Conservation (phyloP, 2,797 vertebrate species). For the Enoplosus armatus region DNA sequence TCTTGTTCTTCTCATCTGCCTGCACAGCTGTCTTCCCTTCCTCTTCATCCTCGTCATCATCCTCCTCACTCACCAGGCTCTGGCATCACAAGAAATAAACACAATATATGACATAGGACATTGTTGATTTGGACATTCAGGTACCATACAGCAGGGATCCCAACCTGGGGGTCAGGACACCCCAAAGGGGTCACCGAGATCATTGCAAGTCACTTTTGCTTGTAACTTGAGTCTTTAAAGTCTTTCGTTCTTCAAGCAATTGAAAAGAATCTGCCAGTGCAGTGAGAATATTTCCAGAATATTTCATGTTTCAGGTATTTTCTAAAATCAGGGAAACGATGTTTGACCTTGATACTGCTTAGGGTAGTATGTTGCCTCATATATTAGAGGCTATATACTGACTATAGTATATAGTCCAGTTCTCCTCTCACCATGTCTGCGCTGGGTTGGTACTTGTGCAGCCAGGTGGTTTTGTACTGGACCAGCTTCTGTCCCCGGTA, state of each 20-base stretch:
- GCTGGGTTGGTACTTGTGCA: constrained; percentile 92
- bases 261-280: neutral
- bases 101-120: neutral
- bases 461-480: constrained; percentile 96
- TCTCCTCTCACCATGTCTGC: constrained; percentile 89
- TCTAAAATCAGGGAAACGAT: too few relatives aligned
- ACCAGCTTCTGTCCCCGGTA: constrained; percentile 97
- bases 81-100: constrained; percentile 58
- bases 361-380: neutral
- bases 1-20: constrained; percentile 82
- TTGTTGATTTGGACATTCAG: neutral
- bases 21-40: constrained; percentile 80
- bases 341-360: too few relatives aligned
- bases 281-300: neutral
- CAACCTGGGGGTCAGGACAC: neutral
- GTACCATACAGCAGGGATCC: neutral
- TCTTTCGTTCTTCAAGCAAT: too few relatives aligned
- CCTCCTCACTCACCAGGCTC: constrained; percentile 94
- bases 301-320: neutral
- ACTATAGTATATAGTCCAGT: neutral
- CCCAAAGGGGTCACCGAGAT: neutral
- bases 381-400: neutral
- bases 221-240: too few relatives aligned
- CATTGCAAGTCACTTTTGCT: too few relatives aligned
- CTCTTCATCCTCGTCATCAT: constrained; percentile 93